Percentiles rank a stretch among this genome's conserved stretches.
Conservation (phyloP, 2,797 vertebrate species). For the Semaprochilodus insignis region DNA sequence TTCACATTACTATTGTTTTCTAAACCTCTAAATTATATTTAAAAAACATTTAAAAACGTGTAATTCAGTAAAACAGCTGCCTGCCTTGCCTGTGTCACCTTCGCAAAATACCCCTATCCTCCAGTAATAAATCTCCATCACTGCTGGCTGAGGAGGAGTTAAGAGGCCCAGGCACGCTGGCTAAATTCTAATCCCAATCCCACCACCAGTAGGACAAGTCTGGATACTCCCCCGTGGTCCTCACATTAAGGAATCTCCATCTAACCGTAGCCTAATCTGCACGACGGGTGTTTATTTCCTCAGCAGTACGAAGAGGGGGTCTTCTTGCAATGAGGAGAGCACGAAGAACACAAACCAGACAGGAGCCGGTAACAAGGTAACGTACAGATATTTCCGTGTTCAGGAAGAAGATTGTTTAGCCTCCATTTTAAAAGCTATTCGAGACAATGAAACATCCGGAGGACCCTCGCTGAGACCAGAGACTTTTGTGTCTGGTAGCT, state of each 20-base stretch:
- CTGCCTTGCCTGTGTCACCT: too few relatives aligned
- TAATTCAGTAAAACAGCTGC: too few relatives aligned
- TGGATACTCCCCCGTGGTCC: neutral
- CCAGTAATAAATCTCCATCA: neutral
- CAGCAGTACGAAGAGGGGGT: neutral
- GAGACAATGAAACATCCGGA: conserved; percentile 13
- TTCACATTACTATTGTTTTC: too few relatives aligned
- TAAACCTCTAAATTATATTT: too few relatives aligned
- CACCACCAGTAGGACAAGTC: neutral
- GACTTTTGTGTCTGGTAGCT: neutral
- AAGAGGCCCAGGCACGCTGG: neutral
- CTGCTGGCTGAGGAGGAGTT: neutral
- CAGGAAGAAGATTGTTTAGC: conserved; percentile 7
- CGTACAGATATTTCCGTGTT: conserved; percentile 37
- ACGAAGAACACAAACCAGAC: conserved; percentile 32
- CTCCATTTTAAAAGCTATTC: conserved; percentile 48
- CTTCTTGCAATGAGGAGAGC: conserved; percentile 49
- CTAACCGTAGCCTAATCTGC: too few relatives aligned
- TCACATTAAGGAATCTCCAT: neutral
- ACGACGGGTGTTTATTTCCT: neutral
- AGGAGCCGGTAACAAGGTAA: conserved; percentile 49
- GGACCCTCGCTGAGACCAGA: neutral
- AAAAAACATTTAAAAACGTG: too few relatives aligned
- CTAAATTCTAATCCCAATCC: neutral
- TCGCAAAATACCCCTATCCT: neutral